Base-by-base conservation (phyloP, 2,113 vertebrate species). In the Sisor rabdophorus region DNA sequence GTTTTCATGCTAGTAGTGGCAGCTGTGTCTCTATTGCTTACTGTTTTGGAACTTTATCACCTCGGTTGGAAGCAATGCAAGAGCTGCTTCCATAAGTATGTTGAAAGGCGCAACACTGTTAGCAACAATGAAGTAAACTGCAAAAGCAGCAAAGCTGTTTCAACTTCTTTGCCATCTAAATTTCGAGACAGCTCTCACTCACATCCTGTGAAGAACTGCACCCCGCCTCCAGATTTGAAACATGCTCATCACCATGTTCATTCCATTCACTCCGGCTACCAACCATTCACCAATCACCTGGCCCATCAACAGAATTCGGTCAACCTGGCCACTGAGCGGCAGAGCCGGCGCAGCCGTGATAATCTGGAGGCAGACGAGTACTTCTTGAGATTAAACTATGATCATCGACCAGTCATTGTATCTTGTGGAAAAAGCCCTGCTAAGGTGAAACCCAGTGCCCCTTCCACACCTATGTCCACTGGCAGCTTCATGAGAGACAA, bases 1-100 rank as follows among this genome's bases (percentile, higher is more conserved):
- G 82, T 98, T 79, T 99, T 99, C 80, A 98, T 99, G 97, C 86
- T 98, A 86, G 93, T 92, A 0, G 97, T 99, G 84, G 95, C 95
- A 0, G 92, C 84, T 0, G 90, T 99, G 70, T 99, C 96, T 1
- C 90, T 99, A 0, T 87, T 96, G 64, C 93, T 99, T 73, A 98
- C 95, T 0, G 83, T 97, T 73, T 84, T 94, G 0, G 97, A 99
- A 85, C 84, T 99, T 24, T 96, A 96, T 88, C 93, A 99, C 85
- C 83, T 99, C 55, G 93, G 89, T 78, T 99, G 95, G 94, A 97
- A 93, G 88, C 93, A 93, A 80, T 67, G 91, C 72, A 91, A 87
- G 7, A 81, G 53, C 20, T 85, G 87, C 16, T 3, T 84, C 4
- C 86, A 61, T 32, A 81, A 53, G 73, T 63, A 76, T 0, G 32